Base-by-base conservation (phyloP, 2,888 invertebrate species). In the Callyntrura sp. region DNA sequence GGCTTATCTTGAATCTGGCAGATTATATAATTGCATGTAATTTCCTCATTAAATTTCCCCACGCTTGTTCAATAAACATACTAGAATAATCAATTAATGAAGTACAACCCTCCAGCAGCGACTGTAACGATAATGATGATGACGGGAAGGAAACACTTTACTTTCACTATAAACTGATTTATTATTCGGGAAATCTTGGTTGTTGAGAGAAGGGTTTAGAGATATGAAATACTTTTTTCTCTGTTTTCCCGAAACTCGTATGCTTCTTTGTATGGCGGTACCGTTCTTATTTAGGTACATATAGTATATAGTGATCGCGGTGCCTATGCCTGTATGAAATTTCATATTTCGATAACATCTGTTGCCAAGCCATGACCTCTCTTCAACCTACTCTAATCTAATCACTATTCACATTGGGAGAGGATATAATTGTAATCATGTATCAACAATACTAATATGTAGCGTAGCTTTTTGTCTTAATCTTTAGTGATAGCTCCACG, bases 21-120 rank as follows among this genome's bases (percentile, higher is more conserved):
- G 62, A 62, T 62, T 62, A 3, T 62, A 28, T 62, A 62, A 62
- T 62, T 62, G 62, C 62, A 62, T 62, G 25, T 62, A 62, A 62
- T 25, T 62, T 62, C 25, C 62, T 62, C 62, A 62, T 62, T 62
- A 62, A 14, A 51, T 51, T 51, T 14, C 51, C 11, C 51, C 51
- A 62, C 2, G 25, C 28, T 28, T 62, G 62, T 4, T 28, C 12
- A 23, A 25, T 62, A 62, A 28, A 62, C 11, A 62, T 25, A 25
- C 23, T 35, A 68, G 68, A 68, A 68, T 43, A 68, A 68, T 68
- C 68, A 68, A 68, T 68, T 68, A 68, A 20, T 68, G 17, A 43
- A 68, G 68, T 68, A 43, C 35, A 68, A 68, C 35, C 8, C 65
- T 65, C 68, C 11, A 68, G 8, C 62, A 43, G 9, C 43, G 68